phyloP scores from a whole-genome alignment of 2,888 invertebrate species.

The Leucophenga maculata region DNA sequence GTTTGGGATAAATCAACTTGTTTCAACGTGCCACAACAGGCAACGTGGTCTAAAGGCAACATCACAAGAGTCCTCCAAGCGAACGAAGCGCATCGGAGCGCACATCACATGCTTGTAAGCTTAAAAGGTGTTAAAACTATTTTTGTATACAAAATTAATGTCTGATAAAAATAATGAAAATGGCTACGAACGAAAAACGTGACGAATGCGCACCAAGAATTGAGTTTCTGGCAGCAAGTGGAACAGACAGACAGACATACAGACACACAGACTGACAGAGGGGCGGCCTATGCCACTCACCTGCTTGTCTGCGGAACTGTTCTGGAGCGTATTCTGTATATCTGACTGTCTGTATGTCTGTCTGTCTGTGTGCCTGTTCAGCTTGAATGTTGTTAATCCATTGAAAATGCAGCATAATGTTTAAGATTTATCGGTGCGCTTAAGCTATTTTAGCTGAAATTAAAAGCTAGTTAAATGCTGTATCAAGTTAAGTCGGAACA shows the following conservation, averaged over 20 bases:
- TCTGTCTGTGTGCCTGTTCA: too few species aligned
- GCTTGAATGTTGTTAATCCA: too few species aligned
- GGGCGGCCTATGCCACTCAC: neutral
- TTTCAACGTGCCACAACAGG: neutral
- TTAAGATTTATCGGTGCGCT: slow-evolving; percentile 24
- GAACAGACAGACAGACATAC: slow-evolving; percentile 12
- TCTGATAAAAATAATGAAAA: slow-evolving; percentile 65
- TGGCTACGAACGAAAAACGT: slow-evolving; percentile 51
- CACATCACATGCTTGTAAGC: slow-evolving; percentile 55
- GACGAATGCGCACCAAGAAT: slow-evolving; percentile 48
- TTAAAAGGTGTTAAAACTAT: slow-evolving; percentile 67
- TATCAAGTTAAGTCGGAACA: too few species aligned
- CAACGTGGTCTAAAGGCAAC: neutral
- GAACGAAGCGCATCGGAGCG: too few species aligned
- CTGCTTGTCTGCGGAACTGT: neutral
- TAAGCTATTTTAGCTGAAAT: slow-evolving; percentile 22
- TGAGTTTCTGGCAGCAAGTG: slow-evolving; percentile 1
- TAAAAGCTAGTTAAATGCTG: slow-evolving; percentile 1
- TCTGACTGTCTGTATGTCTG: too few species aligned
- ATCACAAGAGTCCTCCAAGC: neutral
- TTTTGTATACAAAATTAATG: slow-evolving; percentile 63
- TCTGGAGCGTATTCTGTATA: neutral
- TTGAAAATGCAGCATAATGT: slow-evolving; percentile 9
- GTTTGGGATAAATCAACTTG: slow-evolving; percentile 15
- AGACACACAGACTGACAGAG: neutral